phyloP scores from a whole-genome alignment of 2,113 vertebrate species.

The Micronisus gabar region DNA sequence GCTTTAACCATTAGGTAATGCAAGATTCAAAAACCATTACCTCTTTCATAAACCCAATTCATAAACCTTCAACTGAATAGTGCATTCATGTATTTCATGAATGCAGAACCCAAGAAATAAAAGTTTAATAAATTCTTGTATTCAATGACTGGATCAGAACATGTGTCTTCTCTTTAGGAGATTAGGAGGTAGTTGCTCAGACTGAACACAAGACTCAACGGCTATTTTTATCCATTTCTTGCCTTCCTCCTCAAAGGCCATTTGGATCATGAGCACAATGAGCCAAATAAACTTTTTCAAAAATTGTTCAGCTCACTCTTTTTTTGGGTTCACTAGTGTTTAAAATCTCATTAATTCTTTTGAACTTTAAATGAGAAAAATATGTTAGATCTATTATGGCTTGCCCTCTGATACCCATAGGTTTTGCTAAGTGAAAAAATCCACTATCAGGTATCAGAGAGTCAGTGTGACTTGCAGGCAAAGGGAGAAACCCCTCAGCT shows the following conservation, averaged over 20 bases:
- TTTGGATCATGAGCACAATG: neutral
- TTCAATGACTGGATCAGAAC: neutral
- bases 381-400: neutral
- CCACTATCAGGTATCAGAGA: neutral
- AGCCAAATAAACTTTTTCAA: neutral
- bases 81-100: neutral
- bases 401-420: neutral
- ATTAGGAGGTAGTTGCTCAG: neutral
- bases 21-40: neutral
- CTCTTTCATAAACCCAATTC: neutral
- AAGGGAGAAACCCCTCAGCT: neutral
- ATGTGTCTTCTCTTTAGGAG: neutral
- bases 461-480: neutral
- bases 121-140: neutral
- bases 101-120: neutral
- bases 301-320: neutral
- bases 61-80: neutral
- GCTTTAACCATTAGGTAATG: neutral
- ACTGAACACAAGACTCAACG: neutral
- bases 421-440: neutral
- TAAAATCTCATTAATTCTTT: neutral
- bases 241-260: neutral
- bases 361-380: neutral
- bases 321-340: neutral
- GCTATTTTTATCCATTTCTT: neutral